Percentiles rank a stretch among this genome's conserved stretches.
These are phyloP conservation scores for Julus scanicus DNA, from an alignment of 2,888 invertebrate species.

Conservation along the genomic window DNA sequence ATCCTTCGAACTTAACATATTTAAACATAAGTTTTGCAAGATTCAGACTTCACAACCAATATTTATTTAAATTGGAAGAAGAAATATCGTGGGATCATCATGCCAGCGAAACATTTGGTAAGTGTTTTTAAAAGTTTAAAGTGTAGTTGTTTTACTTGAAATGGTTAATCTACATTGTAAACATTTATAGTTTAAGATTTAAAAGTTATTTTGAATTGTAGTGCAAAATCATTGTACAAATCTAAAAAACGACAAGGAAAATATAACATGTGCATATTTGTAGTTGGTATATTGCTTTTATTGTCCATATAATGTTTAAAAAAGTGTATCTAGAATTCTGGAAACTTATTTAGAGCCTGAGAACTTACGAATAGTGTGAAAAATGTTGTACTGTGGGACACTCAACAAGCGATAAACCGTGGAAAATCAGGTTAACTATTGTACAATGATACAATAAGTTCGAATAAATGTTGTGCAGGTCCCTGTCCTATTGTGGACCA, in stretches of 20 bases:
- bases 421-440: too few relatives aligned
- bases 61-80: neutral
- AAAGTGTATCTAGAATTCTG: too few relatives aligned
- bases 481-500: too few relatives aligned
- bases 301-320: too few relatives aligned
- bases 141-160: neutral
- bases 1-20: neutral
- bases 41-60: neutral
- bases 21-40: neutral
- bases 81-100: neutral
- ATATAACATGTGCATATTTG: neutral
- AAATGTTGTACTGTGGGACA: too few relatives aligned
- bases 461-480: too few relatives aligned
- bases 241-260: neutral
- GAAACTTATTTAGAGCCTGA: too few relatives aligned
- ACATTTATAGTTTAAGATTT: neutral
- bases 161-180: neutral
- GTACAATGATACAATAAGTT: too few relatives aligned
- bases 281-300: neutral
- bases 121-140: neutral
- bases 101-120: neutral
- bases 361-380: too few relatives aligned
- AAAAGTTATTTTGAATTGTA: too few relatives aligned
- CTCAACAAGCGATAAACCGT: too few relatives aligned
- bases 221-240: neutral